Base-by-base conservation (phyloP, 2,797 vertebrate species). In the Acropternis orthonyx region DNA sequence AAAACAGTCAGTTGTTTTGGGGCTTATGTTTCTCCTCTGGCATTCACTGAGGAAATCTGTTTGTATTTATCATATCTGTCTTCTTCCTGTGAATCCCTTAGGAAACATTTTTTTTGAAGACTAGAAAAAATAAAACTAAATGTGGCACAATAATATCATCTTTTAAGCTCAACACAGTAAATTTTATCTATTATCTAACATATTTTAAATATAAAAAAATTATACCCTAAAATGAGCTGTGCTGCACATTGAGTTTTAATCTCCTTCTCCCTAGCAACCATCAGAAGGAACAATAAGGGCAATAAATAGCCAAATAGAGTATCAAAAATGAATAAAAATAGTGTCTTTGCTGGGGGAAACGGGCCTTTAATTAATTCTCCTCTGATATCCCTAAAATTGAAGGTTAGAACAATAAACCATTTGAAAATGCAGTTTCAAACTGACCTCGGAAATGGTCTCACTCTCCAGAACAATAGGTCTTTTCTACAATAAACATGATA, bases 141-240 rank as follows among this genome's bases (percentile, higher is more conserved):
- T 93, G 63, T 88, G 80, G 77, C 71, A 88, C 68, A 73, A 62
- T 81, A 87, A 95, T 71, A 92, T 85, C 44, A 61, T 43, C 41
- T 86, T 95, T 96, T 90, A 95, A 94, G 34, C 37, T 85, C 69
- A 88, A 89, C 74, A 82, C 59, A 74, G 55, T 84, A 90, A 88
- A 92, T 93, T 96, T 95, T 95, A 93, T 95, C 91, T 93, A 88
- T 94, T 95, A 96, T 85, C 83, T 78, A 58, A 71, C 52, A 82
- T 88, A 95, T 93, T 96, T 95, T 96, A 95, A 97, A 95, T 79
- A 96, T 85, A 95, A 76, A 92, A 95, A 96, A 93, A 96, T 92
- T 93, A 93, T 90, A 93, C 80, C 89, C 85, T 84, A 68, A 55
- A 71, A 86, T 90, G 71, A 85, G 32, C 43, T 84, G 39, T 59